These are phyloP conservation scores for Chondrilla cf. caribensis DNA, from an alignment of 37 sponge, comb jelly and placozoan species.

Conservation along the genomic window DNA sequence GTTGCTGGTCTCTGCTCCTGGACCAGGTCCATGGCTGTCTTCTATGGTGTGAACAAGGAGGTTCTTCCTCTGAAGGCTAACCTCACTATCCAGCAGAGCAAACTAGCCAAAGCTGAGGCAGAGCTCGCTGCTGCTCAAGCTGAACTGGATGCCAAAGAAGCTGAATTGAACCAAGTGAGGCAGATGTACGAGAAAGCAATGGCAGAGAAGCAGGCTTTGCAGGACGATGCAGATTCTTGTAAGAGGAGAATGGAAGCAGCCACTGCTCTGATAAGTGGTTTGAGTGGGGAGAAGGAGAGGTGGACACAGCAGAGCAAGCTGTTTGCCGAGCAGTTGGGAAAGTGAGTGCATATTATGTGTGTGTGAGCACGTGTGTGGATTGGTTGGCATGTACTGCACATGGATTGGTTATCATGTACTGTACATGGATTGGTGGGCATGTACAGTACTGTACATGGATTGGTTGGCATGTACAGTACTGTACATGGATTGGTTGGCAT, in stretches of 20 bases:
- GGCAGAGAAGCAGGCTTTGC: slow-evolving; percentile 85
- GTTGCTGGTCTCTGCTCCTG: slow-evolving; percentile 99
- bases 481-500: too few species aligned
- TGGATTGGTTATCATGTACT: too few species aligned
- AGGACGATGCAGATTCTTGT: slow-evolving; percentile 98
- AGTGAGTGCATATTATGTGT: slow-evolving; percentile 27
- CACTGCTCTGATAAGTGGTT: slow-evolving; percentile 92
- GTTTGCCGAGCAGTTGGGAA: slow-evolving; percentile 85
- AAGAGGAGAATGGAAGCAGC: slow-evolving; percentile 95
- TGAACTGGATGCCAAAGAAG: slow-evolving; percentile 88
- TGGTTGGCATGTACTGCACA: background rate
- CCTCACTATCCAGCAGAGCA: slow-evolving; percentile 80
- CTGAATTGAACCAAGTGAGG: slow-evolving; percentile 89
- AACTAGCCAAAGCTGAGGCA: slow-evolving; percentile 61
- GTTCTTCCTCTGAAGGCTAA: slow-evolving; percentile 99
- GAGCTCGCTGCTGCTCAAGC: slow-evolving; percentile 88
- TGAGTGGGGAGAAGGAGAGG: slow-evolving; percentile 93
- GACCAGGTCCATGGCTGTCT: slow-evolving; percentile 94
- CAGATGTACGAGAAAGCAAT: slow-evolving; percentile 97
- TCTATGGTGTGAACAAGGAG: slow-evolving; percentile 94
- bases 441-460: too few species aligned
- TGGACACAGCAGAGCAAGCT: slow-evolving; percentile 98
- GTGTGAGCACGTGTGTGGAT: background rate
- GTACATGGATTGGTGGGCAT: too few species aligned
- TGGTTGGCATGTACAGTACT: too few species aligned